Evolutionary conservation across 2,797 vertebrate genomes (phyloP).

Genomic region (Phylloscopus collybita): DNA sequence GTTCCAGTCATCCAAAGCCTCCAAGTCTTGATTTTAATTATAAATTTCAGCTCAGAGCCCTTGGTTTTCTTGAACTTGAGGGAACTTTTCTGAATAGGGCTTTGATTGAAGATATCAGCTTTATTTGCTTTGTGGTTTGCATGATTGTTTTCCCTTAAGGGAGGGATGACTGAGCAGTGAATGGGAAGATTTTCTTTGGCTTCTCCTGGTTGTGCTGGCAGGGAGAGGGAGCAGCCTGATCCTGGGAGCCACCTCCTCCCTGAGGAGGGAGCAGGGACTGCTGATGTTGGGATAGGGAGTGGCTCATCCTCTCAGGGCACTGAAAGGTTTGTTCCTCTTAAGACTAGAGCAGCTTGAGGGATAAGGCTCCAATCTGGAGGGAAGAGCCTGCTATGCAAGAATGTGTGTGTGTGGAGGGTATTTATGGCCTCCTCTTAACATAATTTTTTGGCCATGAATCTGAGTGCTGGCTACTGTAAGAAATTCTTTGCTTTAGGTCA

Average conservation of each 20-base stretch:
- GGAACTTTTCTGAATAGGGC: not conserved
- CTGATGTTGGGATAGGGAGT: not conserved
- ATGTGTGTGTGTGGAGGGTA: not conserved
- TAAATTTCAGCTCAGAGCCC: not conserved
- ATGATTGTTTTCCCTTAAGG: not conserved
- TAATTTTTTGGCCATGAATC: not conserved
- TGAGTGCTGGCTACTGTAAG: not conserved
- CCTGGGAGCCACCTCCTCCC: not conserved
- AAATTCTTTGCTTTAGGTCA: not conserved
- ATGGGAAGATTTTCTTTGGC: not conserved
- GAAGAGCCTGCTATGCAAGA: not conserved
- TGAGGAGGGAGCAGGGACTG: not conserved
- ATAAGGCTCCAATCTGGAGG: not conserved
- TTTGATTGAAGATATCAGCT: not conserved
- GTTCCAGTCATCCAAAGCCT: not conserved
- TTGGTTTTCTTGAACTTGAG: not conserved
- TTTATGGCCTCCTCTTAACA: not conserved
- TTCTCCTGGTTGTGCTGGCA: not conserved
- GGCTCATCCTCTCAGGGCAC: rapidly evolving
- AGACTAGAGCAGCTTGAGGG: not conserved
- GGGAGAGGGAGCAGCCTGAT: not conserved
- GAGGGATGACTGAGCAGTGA: not conserved
- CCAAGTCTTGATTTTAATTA: not conserved
- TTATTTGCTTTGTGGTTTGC: not conserved
- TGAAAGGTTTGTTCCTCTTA: not conserved